A percentile compares a stretch with the other conserved stretches of the same genome.
phyloP scores from a whole-genome alignment of 2,113 vertebrate genomes.

The Clarias magur region DNA sequence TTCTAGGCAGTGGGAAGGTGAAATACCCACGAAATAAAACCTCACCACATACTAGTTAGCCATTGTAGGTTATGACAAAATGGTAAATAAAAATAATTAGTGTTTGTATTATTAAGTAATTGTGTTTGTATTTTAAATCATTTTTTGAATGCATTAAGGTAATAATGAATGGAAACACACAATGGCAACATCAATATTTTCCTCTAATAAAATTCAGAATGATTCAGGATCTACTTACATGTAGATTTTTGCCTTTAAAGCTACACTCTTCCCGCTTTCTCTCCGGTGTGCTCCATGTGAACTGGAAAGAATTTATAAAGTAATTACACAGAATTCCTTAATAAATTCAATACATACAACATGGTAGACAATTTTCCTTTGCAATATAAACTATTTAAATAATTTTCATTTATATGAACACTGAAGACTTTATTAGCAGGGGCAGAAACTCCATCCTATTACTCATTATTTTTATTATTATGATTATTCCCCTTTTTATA shows the following conservation, averaged over 20 bases:
- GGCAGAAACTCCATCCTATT: too few species aligned
- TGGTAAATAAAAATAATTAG: not conserved
- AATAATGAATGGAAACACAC: not conserved
- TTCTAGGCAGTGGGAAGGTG: not conserved
- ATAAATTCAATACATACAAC: not conserved
- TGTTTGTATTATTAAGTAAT: not conserved
- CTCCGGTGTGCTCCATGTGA: slow-evolving; percentile 84
- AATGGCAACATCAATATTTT: not conserved
- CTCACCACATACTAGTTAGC: not conserved
- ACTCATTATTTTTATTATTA: too few species aligned
- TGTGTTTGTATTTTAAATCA: not conserved
- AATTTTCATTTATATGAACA: not conserved
- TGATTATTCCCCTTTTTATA: too few species aligned
- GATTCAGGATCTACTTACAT: slow-evolving; percentile 73
- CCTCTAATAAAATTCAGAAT: not conserved
- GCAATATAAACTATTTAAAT: not conserved
- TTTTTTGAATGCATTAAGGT: not conserved
- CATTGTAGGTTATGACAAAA: not conserved
- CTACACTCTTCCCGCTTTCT: slow-evolving; percentile 86
- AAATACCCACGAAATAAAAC: not conserved
- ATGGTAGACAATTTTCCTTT: not conserved
- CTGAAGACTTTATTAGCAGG: not conserved
- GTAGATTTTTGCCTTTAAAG: slow-evolving; percentile 94
- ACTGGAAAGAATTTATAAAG: slow-evolving; percentile 66
- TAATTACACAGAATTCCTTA: not conserved